Base-by-base conservation (phyloP, 1,140 invertebrate genomes). In the Campodea augens region DNA sequence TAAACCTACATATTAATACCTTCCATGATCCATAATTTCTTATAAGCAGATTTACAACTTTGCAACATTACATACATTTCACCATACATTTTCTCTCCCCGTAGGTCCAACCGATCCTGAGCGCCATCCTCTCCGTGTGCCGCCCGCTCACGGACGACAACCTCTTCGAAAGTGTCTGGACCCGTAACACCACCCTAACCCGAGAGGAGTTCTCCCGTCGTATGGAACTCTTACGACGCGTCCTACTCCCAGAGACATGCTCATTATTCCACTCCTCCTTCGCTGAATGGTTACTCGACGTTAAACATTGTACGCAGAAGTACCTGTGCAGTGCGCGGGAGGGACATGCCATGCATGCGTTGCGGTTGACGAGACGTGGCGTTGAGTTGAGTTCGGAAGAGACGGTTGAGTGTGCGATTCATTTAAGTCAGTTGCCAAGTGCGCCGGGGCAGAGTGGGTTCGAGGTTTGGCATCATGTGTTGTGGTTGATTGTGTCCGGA, bases 281-380 rank as follows among this genome's bases (percentile, higher is more conserved):
- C 60, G 79, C 87, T 5, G 83, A 89, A 55, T 97, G 90, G 90
- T 61, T 96, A 36, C 63, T 88, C 20, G 90, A 97, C 63, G 89
- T 95, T 0, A 97, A 96, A 63, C 89, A 95, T 55, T 93, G 89
- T 58, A 95, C 90, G 10, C 82, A 88, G 51, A 87, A 89, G 54
- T 96, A 89, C 60, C 66, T 95, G 36, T 93, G 89, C 58, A 77
- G 79, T 47, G 78, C 83, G 1, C 68, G 73, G 27, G 82, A 88
- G 55, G 89, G 89, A 1, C 89, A 95, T 59, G 79, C 79, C 2
- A 85, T 89, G 68, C 68, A 93, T 20, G 82, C 86, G 5, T 78
- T 89, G 72, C 75, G 82, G 55, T 83, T 86, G 51, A 77, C 83
- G 2, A 58, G 77, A 1, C 66, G 66, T 23, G 73, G 69, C 1